Percentiles rank a stretch among this genome's conserved stretches.
phyloP scores from a whole-genome alignment of 1,140 invertebrate genomes.

The Heliothis virescens region DNA sequence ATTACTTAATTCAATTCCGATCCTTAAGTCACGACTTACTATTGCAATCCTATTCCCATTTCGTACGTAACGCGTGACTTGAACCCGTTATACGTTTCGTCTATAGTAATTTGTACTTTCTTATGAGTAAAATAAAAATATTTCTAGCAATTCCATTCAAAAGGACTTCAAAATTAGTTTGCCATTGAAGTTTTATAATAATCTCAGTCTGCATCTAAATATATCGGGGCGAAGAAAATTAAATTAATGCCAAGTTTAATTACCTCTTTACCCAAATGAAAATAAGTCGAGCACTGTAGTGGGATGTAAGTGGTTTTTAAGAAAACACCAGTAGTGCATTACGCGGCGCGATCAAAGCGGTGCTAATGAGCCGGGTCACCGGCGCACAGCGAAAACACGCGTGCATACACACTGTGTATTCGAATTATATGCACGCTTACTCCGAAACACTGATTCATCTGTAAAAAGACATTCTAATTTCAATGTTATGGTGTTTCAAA shows the following conservation, averaged over 20 bases:
- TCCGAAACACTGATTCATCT: background rate
- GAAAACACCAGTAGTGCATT: slow-evolving; percentile 49
- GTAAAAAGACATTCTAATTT: background rate
- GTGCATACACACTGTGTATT: background rate
- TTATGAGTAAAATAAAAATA: background rate
- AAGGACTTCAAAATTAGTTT: too few relatives aligned
- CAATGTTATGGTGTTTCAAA: background rate
- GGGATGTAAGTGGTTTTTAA: slow-evolving; percentile 35
- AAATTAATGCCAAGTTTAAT: background rate
- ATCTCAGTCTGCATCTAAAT: too few relatives aligned
- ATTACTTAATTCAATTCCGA: slow-evolving; percentile 27
- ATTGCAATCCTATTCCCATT: background rate
- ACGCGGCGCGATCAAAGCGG: slow-evolving; percentile 37
- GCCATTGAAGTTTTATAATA: too few relatives aligned
- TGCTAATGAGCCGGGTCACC: slow-evolving; percentile 39
- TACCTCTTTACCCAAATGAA: slow-evolving; percentile 12
- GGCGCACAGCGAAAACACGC: background rate
- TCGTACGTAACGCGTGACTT: background rate
- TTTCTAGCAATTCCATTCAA: too few relatives aligned
- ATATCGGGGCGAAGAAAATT: background rate
- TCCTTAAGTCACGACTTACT: slow-evolving; percentile 16
- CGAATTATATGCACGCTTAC: background rate
- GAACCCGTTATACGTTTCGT: background rate
- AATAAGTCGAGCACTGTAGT: slow-evolving; percentile 9
- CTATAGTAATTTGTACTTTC: background rate